Conservation (phyloP, 2,797 vertebrate genomes). For the Platalea minor region DNA sequence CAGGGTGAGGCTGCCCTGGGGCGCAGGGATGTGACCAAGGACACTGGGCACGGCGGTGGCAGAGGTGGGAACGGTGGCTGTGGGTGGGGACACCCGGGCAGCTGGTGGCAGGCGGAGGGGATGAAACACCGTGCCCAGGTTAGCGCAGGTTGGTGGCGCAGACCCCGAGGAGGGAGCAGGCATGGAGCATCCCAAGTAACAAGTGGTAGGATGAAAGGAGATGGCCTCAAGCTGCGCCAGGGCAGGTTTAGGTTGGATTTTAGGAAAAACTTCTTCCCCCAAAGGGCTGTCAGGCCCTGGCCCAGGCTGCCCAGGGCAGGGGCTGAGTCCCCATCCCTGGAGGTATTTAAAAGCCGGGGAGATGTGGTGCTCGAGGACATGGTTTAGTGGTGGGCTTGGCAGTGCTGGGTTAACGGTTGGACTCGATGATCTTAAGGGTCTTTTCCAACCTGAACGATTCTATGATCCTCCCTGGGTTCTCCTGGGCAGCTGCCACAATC, state of each 20-base stretch:
- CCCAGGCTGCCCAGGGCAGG: neutral
- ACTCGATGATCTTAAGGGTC: too few species aligned
- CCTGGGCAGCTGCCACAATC: too few species aligned
- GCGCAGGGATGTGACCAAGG: neutral
- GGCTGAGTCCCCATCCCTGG: neutral
- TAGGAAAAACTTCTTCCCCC: neutral
- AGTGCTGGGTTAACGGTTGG: rapidly evolving
- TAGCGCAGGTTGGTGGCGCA: neutral
- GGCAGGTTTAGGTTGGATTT: neutral
- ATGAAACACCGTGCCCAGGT: neutral
- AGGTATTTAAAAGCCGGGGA: rapidly evolving
- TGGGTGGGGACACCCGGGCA: neutral
- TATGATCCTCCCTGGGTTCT: too few species aligned
- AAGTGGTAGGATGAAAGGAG: neutral
- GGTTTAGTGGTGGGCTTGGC: too few species aligned
- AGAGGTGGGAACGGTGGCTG: neutral
- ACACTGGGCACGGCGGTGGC: neutral
- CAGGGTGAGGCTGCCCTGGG: neutral
- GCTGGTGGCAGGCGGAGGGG: neutral
- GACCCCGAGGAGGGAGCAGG: neutral
- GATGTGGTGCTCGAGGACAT: neutral
- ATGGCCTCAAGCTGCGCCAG: neutral
- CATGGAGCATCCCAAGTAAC: neutral
- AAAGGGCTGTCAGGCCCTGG: neutral
- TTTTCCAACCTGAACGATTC: neutral